These are phyloP conservation scores for Botia kubotai DNA, from an alignment of 2,797 vertebrate species.

Conservation along the genomic window DNA sequence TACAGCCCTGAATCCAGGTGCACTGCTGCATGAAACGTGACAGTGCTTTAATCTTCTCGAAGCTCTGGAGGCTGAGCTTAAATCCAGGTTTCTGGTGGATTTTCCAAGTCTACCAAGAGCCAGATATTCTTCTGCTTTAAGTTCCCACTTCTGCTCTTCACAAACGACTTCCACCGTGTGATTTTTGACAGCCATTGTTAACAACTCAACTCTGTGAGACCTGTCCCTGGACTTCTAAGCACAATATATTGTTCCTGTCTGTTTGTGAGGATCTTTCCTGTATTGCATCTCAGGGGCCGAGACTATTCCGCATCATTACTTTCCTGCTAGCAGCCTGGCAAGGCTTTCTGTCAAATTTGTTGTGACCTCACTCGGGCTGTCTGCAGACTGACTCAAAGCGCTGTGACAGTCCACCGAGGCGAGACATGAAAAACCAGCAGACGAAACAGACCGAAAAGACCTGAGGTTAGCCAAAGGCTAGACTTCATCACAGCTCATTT, in stretches of 20 bases:
- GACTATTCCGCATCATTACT: conserved; percentile 54
- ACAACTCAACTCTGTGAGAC: conserved; percentile 50
- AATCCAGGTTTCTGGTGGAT: conserved; percentile 23
- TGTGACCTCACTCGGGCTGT: conserved; percentile 52
- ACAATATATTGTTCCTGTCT: conserved; percentile 41
- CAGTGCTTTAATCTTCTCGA: conserved; percentile 38
- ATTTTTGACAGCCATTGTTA: conserved; percentile 55
- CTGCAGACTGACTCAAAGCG: conserved; percentile 47
- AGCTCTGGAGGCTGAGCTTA: conserved; percentile 14
- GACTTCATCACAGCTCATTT: conserved; percentile 28
- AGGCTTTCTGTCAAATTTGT: conserved; percentile 55
- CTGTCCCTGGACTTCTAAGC: conserved; percentile 53
- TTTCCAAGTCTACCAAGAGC: conserved; percentile 13
- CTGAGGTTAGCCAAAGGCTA: conserved; percentile 28
- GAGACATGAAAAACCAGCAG: conserved; percentile 43
- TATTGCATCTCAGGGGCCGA: conserved; percentile 41
- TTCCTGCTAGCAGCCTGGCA: conserved; percentile 47
- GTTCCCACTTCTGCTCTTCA: conserved; percentile 18
- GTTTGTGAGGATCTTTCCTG: conserved; percentile 40
- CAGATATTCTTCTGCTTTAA: conserved; percentile 38
- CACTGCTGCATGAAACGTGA: conserved; percentile 21
- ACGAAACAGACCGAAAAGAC: conserved; percentile 41
- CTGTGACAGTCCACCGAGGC: conserved; percentile 49
- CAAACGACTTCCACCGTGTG: conserved; percentile 35
- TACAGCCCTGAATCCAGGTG: neutral